Base-by-base conservation (phyloP, 2,113 vertebrate species). In the Danio rerio region DNA sequence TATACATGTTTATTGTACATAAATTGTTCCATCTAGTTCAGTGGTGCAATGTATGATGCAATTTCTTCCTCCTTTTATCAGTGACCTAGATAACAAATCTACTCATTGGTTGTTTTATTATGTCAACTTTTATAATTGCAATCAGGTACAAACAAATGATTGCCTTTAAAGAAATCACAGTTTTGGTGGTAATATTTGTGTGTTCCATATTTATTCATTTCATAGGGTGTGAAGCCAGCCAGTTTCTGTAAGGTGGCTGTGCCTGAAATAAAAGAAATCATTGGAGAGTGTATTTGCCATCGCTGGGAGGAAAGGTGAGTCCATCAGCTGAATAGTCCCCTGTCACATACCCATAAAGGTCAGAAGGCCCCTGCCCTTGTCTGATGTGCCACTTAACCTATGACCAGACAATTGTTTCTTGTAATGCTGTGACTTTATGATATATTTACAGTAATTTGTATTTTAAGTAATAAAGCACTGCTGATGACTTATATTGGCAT, bases 181-280 rank as follows among this genome's bases (percentile, higher is more conserved):
- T 43, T 16, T 42, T 16, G 63, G 15, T 68, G 31, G 42, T 45
- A 11, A 68, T 45, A 18, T n/a, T 8, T 31, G 31, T 10, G 42
- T 13, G 56, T 4, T 81, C 49, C 9, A 7, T 81, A 53, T 80
- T 31, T 82, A 85, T 69, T 61, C 68, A 21, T 16, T 69, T 5
- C 11, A 31, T 79, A 99, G 97, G 98, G 98, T 71, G 97, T 99
- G 89, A 99, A 99, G 90, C 98, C 98, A 74, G 98, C 96, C 88
- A 99, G 98, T 90, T 99, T 95, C 90, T 92, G 94, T 86, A 99
- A 98, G 92, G 96, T 99, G 81, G 94, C 94, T 0, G 96, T 98
- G 85, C 98, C 97, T 58, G 98, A 99, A 93, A 97, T 99, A 78
- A 99, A 98, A 87, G 98, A 99, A 90, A 99, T 99, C 89, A 99